Percentiles rank a stretch among this genome's conserved stretches.
Evolutionary conservation across 2,113 vertebrate genomes (phyloP).

Genomic region (Morone saxatilis): DNA sequence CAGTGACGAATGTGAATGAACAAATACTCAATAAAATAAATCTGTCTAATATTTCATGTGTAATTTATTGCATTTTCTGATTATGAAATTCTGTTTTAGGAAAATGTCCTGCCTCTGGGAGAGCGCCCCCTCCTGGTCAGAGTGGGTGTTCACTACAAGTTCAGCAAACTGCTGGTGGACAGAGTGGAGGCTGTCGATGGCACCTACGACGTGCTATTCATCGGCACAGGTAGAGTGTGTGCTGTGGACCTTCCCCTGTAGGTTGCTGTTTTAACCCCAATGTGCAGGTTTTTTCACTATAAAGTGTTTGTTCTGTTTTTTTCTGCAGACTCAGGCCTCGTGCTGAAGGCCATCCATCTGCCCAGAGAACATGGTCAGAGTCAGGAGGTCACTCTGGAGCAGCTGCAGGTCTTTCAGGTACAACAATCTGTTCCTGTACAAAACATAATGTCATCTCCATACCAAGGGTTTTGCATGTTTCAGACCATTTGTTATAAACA

Average conservation of each 20-base stretch:
- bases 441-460: not conserved
- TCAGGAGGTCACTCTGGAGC: conserved; percentile 86
- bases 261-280: not conserved
- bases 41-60: not conserved
- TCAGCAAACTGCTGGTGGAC: conserved; percentile 86
- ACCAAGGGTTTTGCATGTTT: not conserved
- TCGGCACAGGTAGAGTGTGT: conserved; percentile 82
- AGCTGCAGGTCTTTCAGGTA: conserved; percentile 88
- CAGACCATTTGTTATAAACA: not conserved
- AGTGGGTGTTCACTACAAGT: conserved; percentile 86
- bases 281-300: not conserved
- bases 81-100: conserved; percentile 59
- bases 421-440: not conserved
- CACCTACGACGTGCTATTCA: conserved; percentile 87
- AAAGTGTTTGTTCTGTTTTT: not conserved
- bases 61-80: not conserved
- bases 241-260: not conserved
- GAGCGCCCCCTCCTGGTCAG: conserved; percentile 85
- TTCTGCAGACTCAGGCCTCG: conserved; percentile 84
- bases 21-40: not conserved
- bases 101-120: conserved; percentile 83
- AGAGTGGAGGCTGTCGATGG: conserved; percentile 86
- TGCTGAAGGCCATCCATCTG: conserved; percentile 85
- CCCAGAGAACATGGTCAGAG: conserved; percentile 75
- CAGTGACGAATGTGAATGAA: not conserved